A percentile compares a stretch with the other conserved stretches of the same genome.
Evolutionary conservation across 2,888 invertebrate species (phyloP).

Genomic region (Amblyjoppa fuscipennis): DNA sequence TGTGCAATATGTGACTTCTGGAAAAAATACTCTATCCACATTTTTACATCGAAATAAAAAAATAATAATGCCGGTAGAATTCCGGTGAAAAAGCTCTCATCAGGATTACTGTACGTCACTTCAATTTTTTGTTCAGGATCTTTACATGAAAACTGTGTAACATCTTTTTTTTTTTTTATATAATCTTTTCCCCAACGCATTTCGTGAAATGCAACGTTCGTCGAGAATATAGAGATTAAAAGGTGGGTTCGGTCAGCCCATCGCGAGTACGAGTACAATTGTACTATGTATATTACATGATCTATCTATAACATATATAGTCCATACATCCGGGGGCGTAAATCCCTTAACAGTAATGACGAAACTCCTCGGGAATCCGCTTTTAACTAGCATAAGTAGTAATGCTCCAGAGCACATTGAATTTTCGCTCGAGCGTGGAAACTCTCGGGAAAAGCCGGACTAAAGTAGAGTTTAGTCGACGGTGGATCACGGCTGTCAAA

Average conservation of each 20-base stretch:
- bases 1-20: not conserved
- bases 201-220: not conserved
- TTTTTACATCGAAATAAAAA: not conserved
- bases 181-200: not conserved
- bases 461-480: constrained; percentile 67
- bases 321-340: constrained; percentile 9
- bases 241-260: not conserved
- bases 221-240: not conserved
- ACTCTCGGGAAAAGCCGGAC: constrained; percentile 59
- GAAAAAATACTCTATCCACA: not conserved
- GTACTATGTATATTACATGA: not conserved
- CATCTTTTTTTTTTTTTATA: not conserved
- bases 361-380: constrained; percentile 55
- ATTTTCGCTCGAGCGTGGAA: constrained; percentile 48
- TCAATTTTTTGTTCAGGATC: not conserved
- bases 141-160: not conserved
- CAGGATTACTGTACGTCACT: not conserved
- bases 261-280: not conserved
- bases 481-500: constrained; percentile 65
- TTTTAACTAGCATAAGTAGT: constrained; percentile 69
- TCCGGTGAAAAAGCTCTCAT: not conserved
- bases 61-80: not conserved
- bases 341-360: constrained; percentile 61
- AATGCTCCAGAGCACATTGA: constrained; percentile 52
- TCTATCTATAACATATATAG: not conserved